phyloP scores from a whole-genome alignment of 2,888 invertebrate genomes.

The Zhuqinia jingwanae region DNA sequence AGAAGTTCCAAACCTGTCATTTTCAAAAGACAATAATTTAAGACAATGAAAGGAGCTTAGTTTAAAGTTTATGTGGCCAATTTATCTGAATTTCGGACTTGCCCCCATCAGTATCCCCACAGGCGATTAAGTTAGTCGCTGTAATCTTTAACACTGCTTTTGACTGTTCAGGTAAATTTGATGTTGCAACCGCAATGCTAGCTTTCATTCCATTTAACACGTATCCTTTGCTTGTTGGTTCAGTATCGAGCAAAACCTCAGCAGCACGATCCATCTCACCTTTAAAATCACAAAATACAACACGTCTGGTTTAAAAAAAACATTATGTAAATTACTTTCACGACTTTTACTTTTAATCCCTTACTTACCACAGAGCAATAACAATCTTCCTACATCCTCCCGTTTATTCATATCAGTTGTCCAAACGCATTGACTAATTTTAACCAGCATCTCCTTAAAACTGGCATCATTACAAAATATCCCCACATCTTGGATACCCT shows the following conservation, averaged over 20 bases:
- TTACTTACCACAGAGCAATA: conserved; percentile 75
- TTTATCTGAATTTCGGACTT: too few species aligned
- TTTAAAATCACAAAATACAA: not conserved
- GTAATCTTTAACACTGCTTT: conserved; percentile 79
- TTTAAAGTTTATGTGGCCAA: not conserved
- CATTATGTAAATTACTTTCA: too few species aligned
- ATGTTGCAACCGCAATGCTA: conserved; percentile 75
- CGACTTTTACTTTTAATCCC: not conserved
- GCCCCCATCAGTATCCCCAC: conserved; percentile 77
- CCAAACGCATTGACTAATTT: conserved; percentile 78
- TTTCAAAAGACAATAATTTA: too few species aligned
- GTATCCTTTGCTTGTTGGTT: conserved; percentile 75
- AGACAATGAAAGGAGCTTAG: not conserved
- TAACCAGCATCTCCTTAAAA: conserved; percentile 76
- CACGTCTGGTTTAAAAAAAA: not conserved
- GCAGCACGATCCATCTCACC: conserved; percentile 78
- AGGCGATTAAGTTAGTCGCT: conserved; percentile 78
- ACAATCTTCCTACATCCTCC: conserved; percentile 76
- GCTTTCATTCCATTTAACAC: conserved; percentile 78
- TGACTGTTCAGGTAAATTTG: conserved; percentile 76
- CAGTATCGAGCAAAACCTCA: conserved; percentile 78
- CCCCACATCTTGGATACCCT: conserved; percentile 39
- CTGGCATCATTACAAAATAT: conserved; percentile 49
- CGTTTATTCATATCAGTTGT: conserved; percentile 73
- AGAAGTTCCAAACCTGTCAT: conserved; percentile 75